These are phyloP conservation scores for Eugnorisma glareosa DNA, from an alignment of 2,888 invertebrate genomes.

Conservation along the genomic window DNA sequence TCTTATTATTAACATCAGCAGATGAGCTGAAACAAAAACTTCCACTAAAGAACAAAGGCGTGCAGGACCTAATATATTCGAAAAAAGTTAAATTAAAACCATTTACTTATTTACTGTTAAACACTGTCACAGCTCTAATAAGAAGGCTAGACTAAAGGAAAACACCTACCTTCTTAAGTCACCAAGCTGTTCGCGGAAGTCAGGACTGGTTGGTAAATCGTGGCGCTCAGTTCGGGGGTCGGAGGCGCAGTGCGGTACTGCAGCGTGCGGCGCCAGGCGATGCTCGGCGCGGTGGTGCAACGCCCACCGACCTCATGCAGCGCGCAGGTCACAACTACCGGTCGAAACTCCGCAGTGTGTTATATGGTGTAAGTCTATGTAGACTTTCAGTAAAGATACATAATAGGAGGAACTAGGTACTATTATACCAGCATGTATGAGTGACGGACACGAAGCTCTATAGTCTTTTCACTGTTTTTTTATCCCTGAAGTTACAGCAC, in stretches of 20 bases:
- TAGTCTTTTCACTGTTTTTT: too few relatives aligned
- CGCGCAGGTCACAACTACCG: slow-evolving; percentile 24
- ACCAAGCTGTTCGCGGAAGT: background rate
- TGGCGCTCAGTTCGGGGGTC: slow-evolving; percentile 13
- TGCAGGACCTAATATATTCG: too few relatives aligned
- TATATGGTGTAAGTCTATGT: slow-evolving; percentile 10
- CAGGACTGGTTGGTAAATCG: background rate
- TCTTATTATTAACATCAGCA: too few relatives aligned
- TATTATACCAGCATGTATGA: too few relatives aligned
- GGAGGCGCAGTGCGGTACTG: slow-evolving; percentile 25
- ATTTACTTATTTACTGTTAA: background rate
- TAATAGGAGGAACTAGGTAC: too few relatives aligned
- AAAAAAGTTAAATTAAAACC: too few relatives aligned
- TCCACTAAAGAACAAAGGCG: background rate
- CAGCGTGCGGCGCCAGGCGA: background rate
- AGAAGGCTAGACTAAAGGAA: background rate
- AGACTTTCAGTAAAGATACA: too few relatives aligned
- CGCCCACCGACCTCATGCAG: slow-evolving; percentile 11
- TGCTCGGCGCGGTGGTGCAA: slow-evolving; percentile 24
- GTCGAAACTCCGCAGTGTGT: slow-evolving; percentile 27
- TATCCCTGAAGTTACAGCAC: too few relatives aligned
- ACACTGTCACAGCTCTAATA: background rate
- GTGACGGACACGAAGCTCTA: too few relatives aligned
- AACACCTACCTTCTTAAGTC: slow-evolving; percentile 25
- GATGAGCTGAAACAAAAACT: background rate